Base-by-base conservation (phyloP, 2,888 invertebrate species). In the Cephus pulcher region DNA sequence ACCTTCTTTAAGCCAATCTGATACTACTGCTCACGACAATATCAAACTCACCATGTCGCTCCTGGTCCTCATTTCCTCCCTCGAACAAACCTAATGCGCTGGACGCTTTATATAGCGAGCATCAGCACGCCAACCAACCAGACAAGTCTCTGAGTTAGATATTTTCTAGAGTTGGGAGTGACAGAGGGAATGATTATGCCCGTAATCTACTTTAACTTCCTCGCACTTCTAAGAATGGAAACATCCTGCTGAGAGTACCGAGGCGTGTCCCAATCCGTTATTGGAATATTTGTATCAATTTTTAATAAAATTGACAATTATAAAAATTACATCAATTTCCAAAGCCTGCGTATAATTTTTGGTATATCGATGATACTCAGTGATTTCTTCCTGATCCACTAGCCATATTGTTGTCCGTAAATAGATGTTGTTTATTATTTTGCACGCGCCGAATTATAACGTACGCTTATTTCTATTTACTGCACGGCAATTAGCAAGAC, bases 1-100 rank as follows among this genome's bases (percentile, higher is more conserved):
- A 79, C 76, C 79, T 74, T 76, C 79, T 79, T 76, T 77, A 79
- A 79, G 79, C 79, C 79, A 76, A 79, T 77, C 79, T 75, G 68
- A 37, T 74, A 74, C 74, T 69, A 73, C 56, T 76, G 73, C 74
- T 76, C 79, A 76, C 56, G 37, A 74, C 74, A 74, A 79, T 76
- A 76, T 79, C 76, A 79, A 79, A 73, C 76, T 73, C 74, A 34
- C 76, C 12, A 3, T 30, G 74, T 11, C 35, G 12, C 74, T 75
- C 34, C 23, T 30, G 33, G n/a, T 69, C 33, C 75, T 37, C 68
- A 33, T 30, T 68, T 68, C 40, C 68, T 30, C n/a, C 35, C 74
- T 34, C 74, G 74, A 34, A 34, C 74, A 15, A 71, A 9, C 32
- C 71, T 71, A 71, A 32, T 32, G 71, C 34, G 71, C 32, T 30